A percentile compares a stretch with the other conserved stretches of the same genome.
Evolutionary conservation across 2,888 invertebrate genomes (phyloP).

Genomic region (Polia nebulosa): DNA sequence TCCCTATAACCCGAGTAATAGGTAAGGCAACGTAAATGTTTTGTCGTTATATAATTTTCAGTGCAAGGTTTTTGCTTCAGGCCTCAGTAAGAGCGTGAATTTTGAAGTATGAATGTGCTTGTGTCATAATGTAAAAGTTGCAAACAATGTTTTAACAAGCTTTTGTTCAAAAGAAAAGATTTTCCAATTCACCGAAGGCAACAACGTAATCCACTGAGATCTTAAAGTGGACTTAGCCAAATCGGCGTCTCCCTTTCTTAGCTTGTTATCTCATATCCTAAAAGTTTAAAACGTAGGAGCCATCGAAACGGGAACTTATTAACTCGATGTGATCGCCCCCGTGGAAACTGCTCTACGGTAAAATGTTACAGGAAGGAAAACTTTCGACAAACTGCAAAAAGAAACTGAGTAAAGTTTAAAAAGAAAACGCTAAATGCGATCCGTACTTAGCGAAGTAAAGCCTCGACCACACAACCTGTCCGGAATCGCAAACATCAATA

Average conservation of each 20-base stretch:
- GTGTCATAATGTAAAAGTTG: constrained; percentile 52
- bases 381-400: constrained; percentile 88
- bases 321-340: constrained; percentile 90
- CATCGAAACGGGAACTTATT: constrained; percentile 90
- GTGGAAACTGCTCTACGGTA: constrained; percentile 87
- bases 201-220: constrained; percentile 77
- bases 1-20: too few relatives aligned
- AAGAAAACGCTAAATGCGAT: constrained; percentile 88
- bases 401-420: constrained; percentile 87
- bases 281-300: constrained; percentile 90
- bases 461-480: constrained; percentile 56
- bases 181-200: constrained; percentile 74
- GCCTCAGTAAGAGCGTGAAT: background rate
- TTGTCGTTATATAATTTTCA: background rate
- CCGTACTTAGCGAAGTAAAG: constrained; percentile 80
- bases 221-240: constrained; percentile 88
- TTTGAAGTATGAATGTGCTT: constrained; percentile 40
- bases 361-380: constrained; percentile 90
- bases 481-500: constrained; percentile 48
- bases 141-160: constrained; percentile 63
- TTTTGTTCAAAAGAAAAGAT: constrained; percentile 68
- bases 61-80: background rate
- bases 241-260: constrained; percentile 88
- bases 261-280: constrained; percentile 91
- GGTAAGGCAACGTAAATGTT: too few relatives aligned